These are phyloP conservation scores for Augochlora pura DNA, from an alignment of 1,140 invertebrate species.

Conservation along the genomic window DNA sequence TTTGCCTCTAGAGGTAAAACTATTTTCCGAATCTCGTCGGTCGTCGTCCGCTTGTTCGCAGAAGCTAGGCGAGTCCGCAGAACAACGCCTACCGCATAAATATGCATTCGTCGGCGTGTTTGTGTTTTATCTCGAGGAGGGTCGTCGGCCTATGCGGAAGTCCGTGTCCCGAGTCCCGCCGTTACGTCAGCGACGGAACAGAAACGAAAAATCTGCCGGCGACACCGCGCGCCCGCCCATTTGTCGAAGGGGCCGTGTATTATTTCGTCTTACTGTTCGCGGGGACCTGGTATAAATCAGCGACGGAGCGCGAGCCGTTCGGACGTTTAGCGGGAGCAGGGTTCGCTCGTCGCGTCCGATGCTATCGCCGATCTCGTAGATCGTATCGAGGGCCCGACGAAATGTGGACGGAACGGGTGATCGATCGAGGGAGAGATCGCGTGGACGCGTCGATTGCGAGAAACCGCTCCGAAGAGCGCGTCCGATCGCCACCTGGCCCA, in stretches of 20 bases:
- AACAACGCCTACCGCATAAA: conserved; percentile 20
- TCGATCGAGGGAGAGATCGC: conserved; percentile 29
- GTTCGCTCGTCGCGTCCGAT: conserved; percentile 44
- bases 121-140: neutral
- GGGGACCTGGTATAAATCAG: conserved; percentile 25
- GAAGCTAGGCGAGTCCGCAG: conserved; percentile 8
- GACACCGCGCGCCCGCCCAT: too few relatives aligned
- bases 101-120: conserved; percentile 15
- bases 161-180: neutral
- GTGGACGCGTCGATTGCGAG: neutral
- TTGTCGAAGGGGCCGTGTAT: too few relatives aligned
- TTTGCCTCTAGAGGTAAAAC: neutral
- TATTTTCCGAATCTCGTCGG: conserved; percentile 16
- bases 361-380: conserved; percentile 42
- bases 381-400: conserved; percentile 32
- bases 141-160: neutral
- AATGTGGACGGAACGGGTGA: conserved; percentile 32
- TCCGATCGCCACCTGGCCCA: neutral
- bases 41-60: neutral
- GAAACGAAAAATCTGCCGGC: too few relatives aligned
- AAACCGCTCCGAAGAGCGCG: neutral
- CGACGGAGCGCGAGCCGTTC: neutral
- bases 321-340: conserved; percentile 25
- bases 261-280: too few relatives aligned
- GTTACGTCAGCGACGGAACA: neutral